A percentile compares a stretch with the other conserved stretches of the same genome.
Conservation (phyloP, 2,797 vertebrate species). For the Threskiornis aethiopicus region DNA sequence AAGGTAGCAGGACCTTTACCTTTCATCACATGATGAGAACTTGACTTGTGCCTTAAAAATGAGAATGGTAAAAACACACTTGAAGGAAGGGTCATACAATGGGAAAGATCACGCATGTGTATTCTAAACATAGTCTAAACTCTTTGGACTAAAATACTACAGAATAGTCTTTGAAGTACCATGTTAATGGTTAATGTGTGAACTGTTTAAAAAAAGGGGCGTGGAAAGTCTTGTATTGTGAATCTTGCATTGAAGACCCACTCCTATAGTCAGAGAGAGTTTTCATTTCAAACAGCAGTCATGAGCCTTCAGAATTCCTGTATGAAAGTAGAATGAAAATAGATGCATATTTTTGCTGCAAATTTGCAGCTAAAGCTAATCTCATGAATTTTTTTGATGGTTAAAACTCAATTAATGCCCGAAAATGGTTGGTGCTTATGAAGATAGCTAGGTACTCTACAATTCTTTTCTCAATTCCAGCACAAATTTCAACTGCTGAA, state of each 20-base stretch:
- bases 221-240: background rate
- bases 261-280: background rate
- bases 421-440: background rate
- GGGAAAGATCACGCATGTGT: accelerated
- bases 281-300: background rate
- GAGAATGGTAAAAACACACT: background rate
- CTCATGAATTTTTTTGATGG: background rate
- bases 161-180: background rate
- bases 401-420: background rate
- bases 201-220: background rate
- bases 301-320: background rate
- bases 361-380: background rate
- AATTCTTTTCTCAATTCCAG: background rate
- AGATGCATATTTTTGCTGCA: background rate
- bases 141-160: background rate
- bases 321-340: background rate
- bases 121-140: background rate
- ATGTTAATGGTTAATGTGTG: background rate
- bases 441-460: background rate
- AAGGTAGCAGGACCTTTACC: background rate
- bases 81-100: background rate
- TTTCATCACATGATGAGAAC: background rate
- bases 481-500: background rate
- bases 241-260: background rate
- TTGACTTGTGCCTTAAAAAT: background rate